Evolutionary conservation across 2,797 vertebrate genomes (phyloP), one percentile per base, ranked within the genome.

Genomic region (Malurus splendens): DNA sequence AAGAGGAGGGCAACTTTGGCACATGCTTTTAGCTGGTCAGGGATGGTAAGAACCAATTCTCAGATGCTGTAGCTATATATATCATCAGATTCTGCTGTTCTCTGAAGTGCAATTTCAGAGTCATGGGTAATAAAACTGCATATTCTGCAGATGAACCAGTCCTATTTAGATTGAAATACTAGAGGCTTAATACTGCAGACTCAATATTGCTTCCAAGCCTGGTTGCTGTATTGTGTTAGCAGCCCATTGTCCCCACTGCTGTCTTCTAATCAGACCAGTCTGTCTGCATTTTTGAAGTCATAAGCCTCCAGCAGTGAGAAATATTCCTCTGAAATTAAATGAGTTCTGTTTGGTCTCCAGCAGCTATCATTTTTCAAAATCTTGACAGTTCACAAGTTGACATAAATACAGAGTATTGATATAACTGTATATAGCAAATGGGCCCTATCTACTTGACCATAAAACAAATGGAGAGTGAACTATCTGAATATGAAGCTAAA

Each of bases 281-380:
- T 93, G 89, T 85, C 84, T 93, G 59, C 66, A 89, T 94, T 91
- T 94, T 91, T 2, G 0, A 45, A 91, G 36, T 87, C 41, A 75
- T 81, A 89, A 92, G 87, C 82, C 66, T 95, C 90, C 89, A 92
- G 76, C 92, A 93, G 73, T 70, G 89, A 89, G 76, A 91, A 91
- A 67, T 90, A 91, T 61, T 92, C 59, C 45, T 79, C 62, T 87
- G 74, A 91, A 95, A 93, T 91, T 68, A 87, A 90, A 89, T 87
- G 66, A 91, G 66, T 64, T 94, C 71, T 70, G 7, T 75, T 73
- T 22, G 4, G 23, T 92, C 73, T 83, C 39, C 66, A 79, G 64
- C 82, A 90, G 89, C 56, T 92, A 80, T 87, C 74, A 71, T 95
- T 93, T 79, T 18, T 94, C 85, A 95, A 87, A 83, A 83, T 23